phyloP scores from a whole-genome alignment of 2,113 vertebrate species.

The Gambusia holbrooki region DNA sequence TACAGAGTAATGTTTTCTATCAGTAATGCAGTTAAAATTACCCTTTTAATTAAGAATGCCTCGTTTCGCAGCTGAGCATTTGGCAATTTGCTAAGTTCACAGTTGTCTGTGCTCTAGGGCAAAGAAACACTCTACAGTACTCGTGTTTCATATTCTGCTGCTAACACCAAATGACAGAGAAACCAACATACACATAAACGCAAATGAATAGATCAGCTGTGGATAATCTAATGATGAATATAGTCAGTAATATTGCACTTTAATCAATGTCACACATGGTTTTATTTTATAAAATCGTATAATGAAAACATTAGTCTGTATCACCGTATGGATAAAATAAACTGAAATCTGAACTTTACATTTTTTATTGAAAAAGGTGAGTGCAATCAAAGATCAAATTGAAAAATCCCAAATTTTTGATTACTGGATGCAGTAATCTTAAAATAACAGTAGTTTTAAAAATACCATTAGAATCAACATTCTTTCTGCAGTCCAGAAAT shows the following conservation, averaged over 20 bases:
- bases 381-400: not conserved
- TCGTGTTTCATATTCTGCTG: no score
- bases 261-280: no score
- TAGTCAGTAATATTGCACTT: not conserved
- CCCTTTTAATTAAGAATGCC: not conserved
- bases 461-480: not conserved
- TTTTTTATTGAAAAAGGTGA: not conserved
- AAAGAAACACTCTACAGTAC: no score
- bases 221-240: no score
- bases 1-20: not conserved
- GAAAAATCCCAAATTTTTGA: not conserved
- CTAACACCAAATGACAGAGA: no score
- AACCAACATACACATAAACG: no score
- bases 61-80: not conserved
- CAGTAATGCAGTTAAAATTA: not conserved
- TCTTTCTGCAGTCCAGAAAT: constrained; percentile 5
- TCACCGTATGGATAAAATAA: not conserved
- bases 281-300: not conserved
- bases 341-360: not conserved
- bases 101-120: not conserved
- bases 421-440: not conserved
- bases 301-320: no score
- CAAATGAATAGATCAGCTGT: no score
- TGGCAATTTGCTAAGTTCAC: not conserved
- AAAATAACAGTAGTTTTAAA: not conserved